phyloP scores from a whole-genome alignment of 2,888 invertebrate species.

The Halictus ligatus region DNA sequence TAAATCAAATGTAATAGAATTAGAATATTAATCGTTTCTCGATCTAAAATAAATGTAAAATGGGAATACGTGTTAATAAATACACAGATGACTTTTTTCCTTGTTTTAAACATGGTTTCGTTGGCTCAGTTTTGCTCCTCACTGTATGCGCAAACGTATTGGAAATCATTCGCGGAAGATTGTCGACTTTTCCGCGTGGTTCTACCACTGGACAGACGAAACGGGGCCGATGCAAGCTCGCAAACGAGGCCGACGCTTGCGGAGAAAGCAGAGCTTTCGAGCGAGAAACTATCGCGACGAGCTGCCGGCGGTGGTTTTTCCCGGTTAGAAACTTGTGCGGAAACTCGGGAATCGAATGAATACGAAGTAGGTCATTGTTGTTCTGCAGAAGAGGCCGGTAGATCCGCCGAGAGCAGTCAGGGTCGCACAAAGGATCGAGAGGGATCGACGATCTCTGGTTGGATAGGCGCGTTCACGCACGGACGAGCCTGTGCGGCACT shows the following conservation, averaged over 20 bases:
- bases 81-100: not conserved
- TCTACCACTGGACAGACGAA: not conserved
- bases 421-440: constrained; percentile 54
- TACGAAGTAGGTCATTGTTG: constrained; percentile 67
- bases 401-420: constrained; percentile 38
- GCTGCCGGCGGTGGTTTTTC: not conserved
- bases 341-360: constrained; percentile 44
- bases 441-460: constrained; percentile 54
- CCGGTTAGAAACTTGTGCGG: constrained; percentile 21
- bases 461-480: constrained; percentile 63
- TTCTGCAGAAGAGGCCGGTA: constrained; percentile 10
- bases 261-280: not conserved
- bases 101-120: not conserved
- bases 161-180: not conserved
- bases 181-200: not conserved
- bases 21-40: too few relatives aligned
- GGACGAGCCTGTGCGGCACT: constrained; percentile 52
- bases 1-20: too few relatives aligned
- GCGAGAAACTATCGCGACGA: not conserved
- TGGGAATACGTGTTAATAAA: too few relatives aligned
- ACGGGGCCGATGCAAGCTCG: not conserved
- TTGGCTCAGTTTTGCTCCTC: not conserved
- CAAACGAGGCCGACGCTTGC: not conserved
- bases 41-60: too few relatives aligned
- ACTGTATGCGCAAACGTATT: not conserved